phyloP scores from a whole-genome alignment of 2,888 invertebrate genomes.

The Theodoxus fluviatilis region DNA sequence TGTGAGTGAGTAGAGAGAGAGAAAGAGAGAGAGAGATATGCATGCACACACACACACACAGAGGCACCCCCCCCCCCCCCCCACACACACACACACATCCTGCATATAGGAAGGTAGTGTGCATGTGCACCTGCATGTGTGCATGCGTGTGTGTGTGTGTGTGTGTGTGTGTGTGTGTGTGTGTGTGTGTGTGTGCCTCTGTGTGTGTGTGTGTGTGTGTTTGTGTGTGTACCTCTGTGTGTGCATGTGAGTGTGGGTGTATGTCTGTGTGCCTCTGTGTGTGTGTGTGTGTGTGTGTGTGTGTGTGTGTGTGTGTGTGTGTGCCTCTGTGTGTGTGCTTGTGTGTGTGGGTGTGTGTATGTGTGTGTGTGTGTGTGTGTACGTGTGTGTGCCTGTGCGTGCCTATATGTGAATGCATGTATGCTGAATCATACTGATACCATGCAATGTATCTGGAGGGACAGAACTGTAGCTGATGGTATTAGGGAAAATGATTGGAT shows the following conservation, averaged over 20 bases:
- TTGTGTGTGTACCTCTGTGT: not conserved
- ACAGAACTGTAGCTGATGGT: no score
- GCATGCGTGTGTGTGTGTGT: not conserved
- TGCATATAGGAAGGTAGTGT: not conserved
- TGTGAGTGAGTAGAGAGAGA: not conserved
- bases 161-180: constrained; percentile 9
- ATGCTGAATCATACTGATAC: no score
- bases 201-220: constrained; percentile 4
- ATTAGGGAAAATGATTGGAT: no score
- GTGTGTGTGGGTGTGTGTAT: not conserved
- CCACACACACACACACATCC: no score
- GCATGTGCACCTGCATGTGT: not conserved
- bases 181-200: not conserved
- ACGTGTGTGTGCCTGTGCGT: not conserved
- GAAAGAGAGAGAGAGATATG: no score
- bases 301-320: constrained; percentile 10
- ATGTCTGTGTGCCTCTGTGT: not conserved
- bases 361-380: not conserved
- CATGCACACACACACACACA: no score
- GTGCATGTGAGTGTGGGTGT: not conserved
- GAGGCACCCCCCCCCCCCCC: no score
- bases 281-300: not conserved
- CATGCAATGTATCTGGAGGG: no score
- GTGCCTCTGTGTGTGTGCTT: not conserved
- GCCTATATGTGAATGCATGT: not conserved